Conservation (phyloP, 1,140 invertebrate species). For the Orchestia grillus region DNA sequence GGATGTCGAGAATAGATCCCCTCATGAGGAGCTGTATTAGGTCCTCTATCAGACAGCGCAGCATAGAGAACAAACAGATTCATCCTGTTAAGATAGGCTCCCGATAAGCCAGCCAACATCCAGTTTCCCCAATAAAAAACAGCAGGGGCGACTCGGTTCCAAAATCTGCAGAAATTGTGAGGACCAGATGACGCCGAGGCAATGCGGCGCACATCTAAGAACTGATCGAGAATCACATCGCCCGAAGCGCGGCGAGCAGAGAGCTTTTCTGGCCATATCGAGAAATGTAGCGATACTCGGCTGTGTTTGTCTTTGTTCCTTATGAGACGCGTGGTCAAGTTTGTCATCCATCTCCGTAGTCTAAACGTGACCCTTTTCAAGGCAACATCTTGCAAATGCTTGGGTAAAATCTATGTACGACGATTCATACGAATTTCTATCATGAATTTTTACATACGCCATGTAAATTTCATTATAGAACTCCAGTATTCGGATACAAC, state of each 20-base stretch:
- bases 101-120: slow-evolving; percentile 30
- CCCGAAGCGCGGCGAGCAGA: not conserved
- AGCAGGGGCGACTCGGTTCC: not conserved
- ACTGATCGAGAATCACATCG: not conserved
- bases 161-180: slow-evolving; percentile 1
- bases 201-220: not conserved
- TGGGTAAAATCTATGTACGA: not conserved
- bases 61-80: slow-evolving; percentile 30
- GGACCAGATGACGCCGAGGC: not conserved
- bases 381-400: not conserved
- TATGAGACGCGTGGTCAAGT: not conserved
- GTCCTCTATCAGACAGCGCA: not conserved
- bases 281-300: no score
- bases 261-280: not conserved
- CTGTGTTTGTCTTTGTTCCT: not conserved
- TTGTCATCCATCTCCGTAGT: not conserved
- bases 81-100: slow-evolving; percentile 48
- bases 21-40: not conserved
- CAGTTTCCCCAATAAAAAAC: slow-evolving; percentile 12
- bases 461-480: not conserved
- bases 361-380: not conserved
- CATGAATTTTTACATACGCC: no score
- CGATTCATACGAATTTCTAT: not conserved
- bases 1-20: not conserved
- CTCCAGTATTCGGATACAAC: not conserved